phyloP scores from a whole-genome alignment of 2,113 vertebrate species.

The Pimephales promelas region DNA sequence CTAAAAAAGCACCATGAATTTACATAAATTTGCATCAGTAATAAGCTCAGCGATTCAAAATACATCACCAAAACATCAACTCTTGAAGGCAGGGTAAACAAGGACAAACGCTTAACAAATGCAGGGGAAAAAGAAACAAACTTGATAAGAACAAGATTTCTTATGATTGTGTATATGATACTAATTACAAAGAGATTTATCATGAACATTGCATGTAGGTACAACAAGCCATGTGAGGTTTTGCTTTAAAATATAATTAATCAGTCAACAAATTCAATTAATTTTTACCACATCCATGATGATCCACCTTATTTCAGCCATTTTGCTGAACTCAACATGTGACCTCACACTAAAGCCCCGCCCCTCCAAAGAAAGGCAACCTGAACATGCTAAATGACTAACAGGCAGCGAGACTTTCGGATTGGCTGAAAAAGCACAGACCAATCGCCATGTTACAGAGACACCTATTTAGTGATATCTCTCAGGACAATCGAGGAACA shows the following conservation, averaged over 20 bases:
- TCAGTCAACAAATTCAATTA: neutral
- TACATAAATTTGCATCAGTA: constrained; percentile 25
- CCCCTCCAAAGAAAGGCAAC: neutral
- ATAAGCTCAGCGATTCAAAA: constrained; percentile 31
- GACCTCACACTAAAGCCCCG: neutral
- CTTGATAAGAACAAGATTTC: too few relatives aligned
- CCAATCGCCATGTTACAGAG: neutral
- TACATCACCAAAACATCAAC: neutral
- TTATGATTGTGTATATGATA: neutral
- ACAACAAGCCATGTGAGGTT: neutral
- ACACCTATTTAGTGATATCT: too few relatives aligned
- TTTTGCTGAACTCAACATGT: neutral
- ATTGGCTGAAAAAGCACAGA: neutral
- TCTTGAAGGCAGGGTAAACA: neutral
- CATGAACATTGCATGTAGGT: neutral
- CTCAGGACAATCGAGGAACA: neutral
- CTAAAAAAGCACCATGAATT: constrained; percentile 28
- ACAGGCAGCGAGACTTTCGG: neutral
- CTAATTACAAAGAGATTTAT: neutral
- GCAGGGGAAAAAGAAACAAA: too few relatives aligned
- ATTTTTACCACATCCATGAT: neutral
- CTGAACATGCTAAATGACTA: neutral
- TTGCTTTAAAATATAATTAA: neutral
- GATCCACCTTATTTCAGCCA: neutral
- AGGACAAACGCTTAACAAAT: neutral